These are phyloP conservation scores for Fabriciana adippe DNA, from an alignment of 2,888 invertebrate genomes.

Conservation along the genomic window DNA sequence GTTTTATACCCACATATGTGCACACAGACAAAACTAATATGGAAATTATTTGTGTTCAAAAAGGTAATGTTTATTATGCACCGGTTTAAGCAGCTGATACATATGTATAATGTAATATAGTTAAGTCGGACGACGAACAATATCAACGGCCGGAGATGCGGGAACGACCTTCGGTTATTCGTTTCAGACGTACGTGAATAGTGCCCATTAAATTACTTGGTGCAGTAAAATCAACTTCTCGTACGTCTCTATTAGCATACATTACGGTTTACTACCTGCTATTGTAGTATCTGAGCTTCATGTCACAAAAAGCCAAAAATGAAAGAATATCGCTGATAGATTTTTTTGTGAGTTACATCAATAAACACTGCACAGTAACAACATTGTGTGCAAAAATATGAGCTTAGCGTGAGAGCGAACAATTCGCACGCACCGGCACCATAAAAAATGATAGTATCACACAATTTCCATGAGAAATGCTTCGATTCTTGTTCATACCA, in stretches of 20 bases:
- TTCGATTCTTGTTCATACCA: conserved; percentile 24
- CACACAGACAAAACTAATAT: neutral
- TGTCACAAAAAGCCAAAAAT: neutral
- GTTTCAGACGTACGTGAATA: conserved; percentile 20
- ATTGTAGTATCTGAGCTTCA: neutral
- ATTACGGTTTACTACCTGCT: conserved; percentile 13
- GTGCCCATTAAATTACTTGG: conserved; percentile 10
- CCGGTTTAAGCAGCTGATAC: conserved; percentile 13
- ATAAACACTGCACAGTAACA: conserved; percentile 16
- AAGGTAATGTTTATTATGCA: neutral
- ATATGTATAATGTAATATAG: conserved; percentile 6
- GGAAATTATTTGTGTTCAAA: neutral
- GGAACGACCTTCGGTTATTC: conserved; percentile 26
- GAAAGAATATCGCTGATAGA: neutral
- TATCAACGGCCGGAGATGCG: conserved; percentile 13
- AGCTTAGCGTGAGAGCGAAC: conserved; percentile 12
- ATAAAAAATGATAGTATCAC: conserved; percentile 38
- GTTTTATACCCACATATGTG: neutral
- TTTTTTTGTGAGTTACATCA: conserved; percentile 8
- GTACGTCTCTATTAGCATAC: neutral
- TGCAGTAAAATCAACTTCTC: neutral
- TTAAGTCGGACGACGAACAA: conserved; percentile 6
- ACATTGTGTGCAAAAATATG: conserved; percentile 7
- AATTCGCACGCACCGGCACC: conserved; percentile 20
- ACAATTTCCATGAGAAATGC: conserved; percentile 23